A percentile compares a stretch with the other conserved stretches of the same genome.
Evolutionary conservation across 2,888 invertebrate species (phyloP).

Genomic region (Hyles lineata): DNA sequence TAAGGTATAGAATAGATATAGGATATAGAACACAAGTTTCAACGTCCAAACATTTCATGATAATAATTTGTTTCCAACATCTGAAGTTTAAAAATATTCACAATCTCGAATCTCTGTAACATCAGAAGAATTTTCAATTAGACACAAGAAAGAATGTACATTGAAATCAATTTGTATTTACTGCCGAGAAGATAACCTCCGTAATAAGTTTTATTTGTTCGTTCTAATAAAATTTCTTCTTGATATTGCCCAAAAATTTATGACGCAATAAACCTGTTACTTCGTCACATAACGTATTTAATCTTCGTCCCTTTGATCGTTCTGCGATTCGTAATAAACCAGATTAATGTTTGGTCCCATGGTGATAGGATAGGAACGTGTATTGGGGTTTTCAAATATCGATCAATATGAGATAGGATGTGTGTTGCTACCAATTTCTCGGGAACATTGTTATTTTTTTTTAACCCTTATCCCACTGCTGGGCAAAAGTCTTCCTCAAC

Average conservation of each 20-base stretch:
- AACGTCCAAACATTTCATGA: too few species aligned
- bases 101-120: too few species aligned
- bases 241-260: conserved; percentile 61
- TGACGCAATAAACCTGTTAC: conserved; percentile 71
- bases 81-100: background rate
- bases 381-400: background rate
- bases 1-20: too few species aligned
- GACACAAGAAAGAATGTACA: background rate
- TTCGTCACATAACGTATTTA: conserved; percentile 74
- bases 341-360: conserved; percentile 47
- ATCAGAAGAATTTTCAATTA: background rate
- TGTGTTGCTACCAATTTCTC: background rate
- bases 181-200: conserved; percentile 44
- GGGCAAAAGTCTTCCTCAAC: too few species aligned
- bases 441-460: background rate
- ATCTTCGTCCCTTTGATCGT: conserved; percentile 62
- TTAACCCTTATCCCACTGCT: too few species aligned
- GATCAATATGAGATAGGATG: background rate
- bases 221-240: conserved; percentile 71
- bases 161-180: conserved; percentile 63
- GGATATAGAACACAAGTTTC: too few species aligned
- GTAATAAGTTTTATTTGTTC: conserved; percentile 64
- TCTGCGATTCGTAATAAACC: conserved; percentile 60
- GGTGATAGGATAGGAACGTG: conserved; percentile 15
- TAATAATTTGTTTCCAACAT: background rate